Base-by-base conservation (phyloP, 2,888 invertebrate genomes). In the Matsumyia berberina region DNA sequence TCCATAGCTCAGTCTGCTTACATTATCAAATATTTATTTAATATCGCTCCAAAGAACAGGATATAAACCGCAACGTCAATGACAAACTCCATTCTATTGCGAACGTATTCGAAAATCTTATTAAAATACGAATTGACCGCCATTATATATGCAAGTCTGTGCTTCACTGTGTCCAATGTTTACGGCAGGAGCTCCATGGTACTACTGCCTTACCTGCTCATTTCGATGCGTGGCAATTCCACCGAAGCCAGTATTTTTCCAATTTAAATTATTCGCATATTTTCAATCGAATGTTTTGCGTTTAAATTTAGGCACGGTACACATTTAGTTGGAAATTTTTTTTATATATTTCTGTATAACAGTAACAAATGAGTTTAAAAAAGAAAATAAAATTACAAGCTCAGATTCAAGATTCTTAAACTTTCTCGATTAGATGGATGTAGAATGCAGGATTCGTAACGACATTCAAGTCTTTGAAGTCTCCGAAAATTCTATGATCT, bases 361-460 rank as follows among this genome's bases (percentile, higher is more conserved):
- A 35, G 24, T 70, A 7, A 66, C 11, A 51, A 35, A 58, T 39
- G 9, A 31, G 19, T 37, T 44, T 7, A 57, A 46, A 35, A 62
- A 17, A 46, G 29, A 62, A 17, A 64, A 24, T 1, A 24, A 64
- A 15, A 37, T 39, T 49, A 76, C 9, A 67, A 51, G 17, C 58
- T 58, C 51, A 31, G 15, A 29, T 44, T 24, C 8, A 11, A 44
- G 46, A 62, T 42, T 82, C 33, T 86, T 74, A 83, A 29, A 58
- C 49, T 91, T 97, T 96, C 91, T 96, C 94, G 87, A 97, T 93
- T 24, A 97, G 94, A 90, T 97, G 97, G 81, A 97, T 96, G 88
- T 96, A 97, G 92, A 97, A 97, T 46, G 95, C 96, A 0, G 97
- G 97, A 86, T 93, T 93, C 24, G 93, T 89, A 5, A 94, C 93